Evolutionary conservation across 1,140 invertebrate species (phyloP), one percentile per base, ranked within the genome.

Genomic region (Cydia strobilella): DNA sequence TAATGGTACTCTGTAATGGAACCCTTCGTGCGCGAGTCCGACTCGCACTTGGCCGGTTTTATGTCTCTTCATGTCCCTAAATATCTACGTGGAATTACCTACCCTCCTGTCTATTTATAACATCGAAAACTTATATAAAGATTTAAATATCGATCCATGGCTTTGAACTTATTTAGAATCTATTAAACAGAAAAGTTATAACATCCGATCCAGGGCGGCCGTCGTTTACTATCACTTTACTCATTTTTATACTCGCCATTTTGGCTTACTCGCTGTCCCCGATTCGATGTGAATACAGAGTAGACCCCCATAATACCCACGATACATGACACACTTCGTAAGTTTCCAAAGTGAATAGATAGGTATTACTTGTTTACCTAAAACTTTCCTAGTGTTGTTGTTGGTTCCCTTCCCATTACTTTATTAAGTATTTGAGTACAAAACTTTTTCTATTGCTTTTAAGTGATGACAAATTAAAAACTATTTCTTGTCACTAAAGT

Each of bases 181-280:
- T 84, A 81, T 84, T 84, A 81, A 78, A 79, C 54, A 76, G 65
- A 74, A 72, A 80, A 84, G 81, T 86, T 84, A 83, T 82, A 82
- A 83, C 77, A 83, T 80, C 74, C 75, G 78, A 81, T 79, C 73
- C 77, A 69, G 51, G 77, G 74, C 76, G 78, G 23, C 42, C 45
- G 76, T 80, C 85, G 82, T 86, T 88, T 86, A 86, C 83, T 86
- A 86, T 88, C 86, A 86, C 85, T 88, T 85, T 85, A 86, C 82
- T 86, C 85, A 88, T 86, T 88, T 88, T 88, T 88, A 88, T 86
- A 84, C 76, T 81, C 79, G 81, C 82, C 80, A 81, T 86, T 86
- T 86, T 83, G 84, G 81, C 82, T 84, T 82, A 78, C 82, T 82
- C 79, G 80, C 77, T 79, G 86, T 81, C 84, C 81, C 85, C 82